phyloP scores from a whole-genome alignment of 2,797 vertebrate genomes.

The Oceanodroma leucorhoa region DNA sequence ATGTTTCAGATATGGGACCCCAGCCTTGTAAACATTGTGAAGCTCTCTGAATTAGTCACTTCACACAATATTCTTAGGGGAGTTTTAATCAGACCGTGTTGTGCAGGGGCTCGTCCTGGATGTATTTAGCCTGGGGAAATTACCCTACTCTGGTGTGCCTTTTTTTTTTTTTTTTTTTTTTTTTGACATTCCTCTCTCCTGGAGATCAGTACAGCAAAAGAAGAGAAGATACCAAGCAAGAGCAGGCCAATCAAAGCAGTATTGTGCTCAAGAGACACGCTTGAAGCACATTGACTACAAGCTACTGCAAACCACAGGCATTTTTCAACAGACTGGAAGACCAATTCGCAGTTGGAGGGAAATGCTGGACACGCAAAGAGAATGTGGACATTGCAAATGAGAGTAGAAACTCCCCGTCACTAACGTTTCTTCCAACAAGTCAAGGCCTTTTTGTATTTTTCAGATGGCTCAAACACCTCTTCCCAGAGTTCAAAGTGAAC shows the following conservation, averaged over 20 bases:
- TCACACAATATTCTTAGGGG: conserved; percentile 3
- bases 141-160: not conserved
- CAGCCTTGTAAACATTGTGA: not conserved
- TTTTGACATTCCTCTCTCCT: not conserved
- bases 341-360: not conserved
- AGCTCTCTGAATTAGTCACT: conserved; percentile 28
- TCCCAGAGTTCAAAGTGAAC: not conserved
- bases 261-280: not conserved
- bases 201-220: conserved; percentile 19
- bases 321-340: conserved; percentile 38
- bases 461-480: not conserved
- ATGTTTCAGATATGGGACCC: not conserved
- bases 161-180: not conserved
- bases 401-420: not conserved
- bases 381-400: not conserved
- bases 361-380: not conserved
- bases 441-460: not conserved
- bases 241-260: conserved; percentile 30
- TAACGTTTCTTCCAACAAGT: not conserved
- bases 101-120: conserved; percentile 4
- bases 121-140: conserved; percentile 25
- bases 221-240: conserved; percentile 40
- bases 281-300: conserved; percentile 33
- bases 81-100: conserved; percentile 14
- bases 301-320: conserved; percentile 10